phyloP scores from a whole-genome alignment of 2,113 vertebrate genomes.

The Bambusicola thoracicus region DNA sequence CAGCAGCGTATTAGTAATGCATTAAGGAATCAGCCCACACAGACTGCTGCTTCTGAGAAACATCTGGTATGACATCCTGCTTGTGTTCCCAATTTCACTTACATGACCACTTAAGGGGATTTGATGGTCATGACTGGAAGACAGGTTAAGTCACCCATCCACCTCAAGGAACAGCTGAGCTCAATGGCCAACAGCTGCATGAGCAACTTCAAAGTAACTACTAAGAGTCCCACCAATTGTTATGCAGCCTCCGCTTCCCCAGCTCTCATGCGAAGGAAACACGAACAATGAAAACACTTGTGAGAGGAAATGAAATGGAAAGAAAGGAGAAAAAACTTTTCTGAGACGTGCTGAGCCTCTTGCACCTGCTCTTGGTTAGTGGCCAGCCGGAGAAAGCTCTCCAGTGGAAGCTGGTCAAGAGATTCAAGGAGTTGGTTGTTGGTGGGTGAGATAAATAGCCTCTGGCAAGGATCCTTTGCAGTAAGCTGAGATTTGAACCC shows the following conservation, averaged over 20 bases:
- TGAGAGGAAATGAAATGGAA: background rate
- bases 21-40: background rate
- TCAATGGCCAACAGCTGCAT: background rate
- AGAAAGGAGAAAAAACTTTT: background rate
- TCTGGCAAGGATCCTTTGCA: background rate
- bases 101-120: background rate
- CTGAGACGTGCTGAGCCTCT: background rate
- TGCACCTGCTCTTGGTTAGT: background rate
- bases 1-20: background rate
- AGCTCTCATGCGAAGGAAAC: background rate
- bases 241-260: background rate
- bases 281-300: accelerated
- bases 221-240: background rate
- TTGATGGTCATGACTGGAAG: background rate
- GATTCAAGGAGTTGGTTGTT: background rate
- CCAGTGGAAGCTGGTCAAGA: background rate
- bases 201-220: background rate
- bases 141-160: background rate
- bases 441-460: background rate
- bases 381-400: background rate
- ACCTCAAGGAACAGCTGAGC: background rate
- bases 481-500: background rate
- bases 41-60: background rate
- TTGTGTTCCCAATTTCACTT: background rate
- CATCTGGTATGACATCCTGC: background rate